Evolutionary conservation across 2,888 invertebrate genomes (phyloP).

Genomic region (Hydraecia micacea): DNA sequence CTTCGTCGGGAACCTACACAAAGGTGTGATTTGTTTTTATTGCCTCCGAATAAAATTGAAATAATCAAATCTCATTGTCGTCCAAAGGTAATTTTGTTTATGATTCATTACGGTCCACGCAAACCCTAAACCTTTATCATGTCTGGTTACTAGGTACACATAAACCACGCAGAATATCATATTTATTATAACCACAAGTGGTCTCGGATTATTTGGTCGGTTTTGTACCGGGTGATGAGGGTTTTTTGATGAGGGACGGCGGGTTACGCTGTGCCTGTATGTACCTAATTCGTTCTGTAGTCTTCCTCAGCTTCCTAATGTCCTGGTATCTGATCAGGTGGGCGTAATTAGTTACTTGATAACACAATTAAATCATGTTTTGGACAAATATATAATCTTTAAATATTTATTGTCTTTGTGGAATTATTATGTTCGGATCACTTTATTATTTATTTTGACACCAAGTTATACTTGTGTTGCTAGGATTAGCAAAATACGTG

Average conservation of each 20-base stretch:
- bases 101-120: conserved; percentile 59
- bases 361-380: conserved; percentile 35
- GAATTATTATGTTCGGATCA: conserved; percentile 49
- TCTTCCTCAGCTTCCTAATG: conserved; percentile 72
- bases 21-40: conserved; percentile 63
- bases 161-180: conserved; percentile 74
- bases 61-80: conserved; percentile 63
- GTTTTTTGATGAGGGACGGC: conserved; percentile 81
- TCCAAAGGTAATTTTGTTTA: conserved; percentile 61
- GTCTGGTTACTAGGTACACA: conserved; percentile 69
- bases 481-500: conserved; percentile 8
- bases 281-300: conserved; percentile 76
- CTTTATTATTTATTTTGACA: conserved; percentile 22
- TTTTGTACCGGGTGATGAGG: conserved; percentile 81
- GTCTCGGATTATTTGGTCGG: conserved; percentile 75
- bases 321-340: conserved; percentile 73
- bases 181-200: conserved; percentile 73
- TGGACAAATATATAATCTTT: too few relatives aligned
- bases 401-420: conserved; percentile 31
- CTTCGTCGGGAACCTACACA: conserved; percentile 47
- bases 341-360: conserved; percentile 70
- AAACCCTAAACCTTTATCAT: conserved; percentile 64
- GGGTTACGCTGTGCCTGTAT: conserved; percentile 71
- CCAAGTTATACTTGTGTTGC: conserved; percentile 3
- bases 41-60: conserved; percentile 54